phyloP scores from a whole-genome alignment of 2,797 vertebrate genomes.

The Esox lucius region DNA sequence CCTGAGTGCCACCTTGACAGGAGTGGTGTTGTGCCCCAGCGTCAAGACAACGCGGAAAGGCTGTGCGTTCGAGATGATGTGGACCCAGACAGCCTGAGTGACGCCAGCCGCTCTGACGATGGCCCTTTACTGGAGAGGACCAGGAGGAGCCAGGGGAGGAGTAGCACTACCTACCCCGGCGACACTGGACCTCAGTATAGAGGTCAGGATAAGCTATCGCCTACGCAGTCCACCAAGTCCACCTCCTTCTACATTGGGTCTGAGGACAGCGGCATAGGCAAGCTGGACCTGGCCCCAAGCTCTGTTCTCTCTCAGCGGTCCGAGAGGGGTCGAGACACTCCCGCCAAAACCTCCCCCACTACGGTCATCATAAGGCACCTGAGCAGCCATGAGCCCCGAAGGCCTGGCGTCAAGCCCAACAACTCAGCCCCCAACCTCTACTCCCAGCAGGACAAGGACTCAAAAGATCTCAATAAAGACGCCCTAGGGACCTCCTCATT shows the following conservation, averaged over 20 bases:
- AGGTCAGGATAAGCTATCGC: conserved; percentile 53
- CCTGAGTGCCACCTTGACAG: conserved; percentile 65
- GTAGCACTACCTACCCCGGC: conserved; percentile 20
- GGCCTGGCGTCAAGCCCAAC: conserved; percentile 72
- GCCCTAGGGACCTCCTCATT: conserved; percentile 56
- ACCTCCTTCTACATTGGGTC: conserved; percentile 87
- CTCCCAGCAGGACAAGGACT: conserved; percentile 75
- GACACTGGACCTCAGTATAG: conserved; percentile 38
- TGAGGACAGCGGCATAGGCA: conserved; percentile 63
- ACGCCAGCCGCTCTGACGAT: conserved; percentile 91
- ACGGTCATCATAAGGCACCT: conserved; percentile 73
- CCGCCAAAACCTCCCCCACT: conserved; percentile 66
- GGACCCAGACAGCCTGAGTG: conserved; percentile 93
- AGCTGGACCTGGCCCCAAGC: conserved; percentile 53
- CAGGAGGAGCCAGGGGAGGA: conserved; percentile 55
- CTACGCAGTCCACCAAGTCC: conserved; percentile 66
- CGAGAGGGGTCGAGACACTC: conserved; percentile 64
- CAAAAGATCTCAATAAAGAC: conserved; percentile 69
- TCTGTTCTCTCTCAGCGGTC: conserved; percentile 36
- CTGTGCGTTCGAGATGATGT: conserved; percentile 84
- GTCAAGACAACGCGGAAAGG: conserved; percentile 57
- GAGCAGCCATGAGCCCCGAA: conserved; percentile 68
- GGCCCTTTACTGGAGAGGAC: conserved; percentile 71
- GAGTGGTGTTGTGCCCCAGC: conserved; percentile 40
- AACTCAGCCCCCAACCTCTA: conserved; percentile 80